Conservation (phyloP, 2,797 vertebrate species). For the Amphiprion clarkii region DNA sequence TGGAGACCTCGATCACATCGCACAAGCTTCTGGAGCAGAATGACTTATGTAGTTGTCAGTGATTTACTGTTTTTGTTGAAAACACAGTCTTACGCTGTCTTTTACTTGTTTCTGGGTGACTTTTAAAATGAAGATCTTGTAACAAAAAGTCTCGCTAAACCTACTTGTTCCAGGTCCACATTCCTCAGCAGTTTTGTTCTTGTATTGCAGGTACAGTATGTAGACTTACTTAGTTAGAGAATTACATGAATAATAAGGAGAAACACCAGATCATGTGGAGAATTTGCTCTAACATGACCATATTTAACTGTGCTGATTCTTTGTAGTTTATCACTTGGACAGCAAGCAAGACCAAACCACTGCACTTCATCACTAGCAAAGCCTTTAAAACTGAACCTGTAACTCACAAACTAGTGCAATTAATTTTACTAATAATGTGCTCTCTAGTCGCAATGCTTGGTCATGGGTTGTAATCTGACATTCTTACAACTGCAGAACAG, state of each 20-base stretch:
- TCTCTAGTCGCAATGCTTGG: background rate
- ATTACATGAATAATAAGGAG: too few relatives aligned
- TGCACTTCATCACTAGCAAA: too few relatives aligned
- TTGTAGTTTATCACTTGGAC: background rate
- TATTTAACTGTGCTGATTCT: background rate
- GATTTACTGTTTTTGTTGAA: background rate
- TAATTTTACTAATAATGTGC: background rate
- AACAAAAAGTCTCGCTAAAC: background rate
- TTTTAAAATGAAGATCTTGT: background rate
- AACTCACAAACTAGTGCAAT: background rate
- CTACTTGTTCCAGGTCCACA: too few relatives aligned
- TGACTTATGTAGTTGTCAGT: background rate
- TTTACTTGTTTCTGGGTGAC: background rate
- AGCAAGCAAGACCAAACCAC: too few relatives aligned
- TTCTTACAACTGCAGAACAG: too few relatives aligned
- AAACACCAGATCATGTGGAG: too few relatives aligned
- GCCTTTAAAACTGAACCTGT: too few relatives aligned
- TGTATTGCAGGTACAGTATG: too few relatives aligned
- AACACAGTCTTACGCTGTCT: too few relatives aligned
- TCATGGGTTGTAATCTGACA: background rate
- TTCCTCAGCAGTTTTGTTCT: too few relatives aligned
- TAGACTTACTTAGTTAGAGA: too few relatives aligned
- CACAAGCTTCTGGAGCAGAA: background rate
- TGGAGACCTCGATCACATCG: conserved; percentile 1
- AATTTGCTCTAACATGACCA: background rate